Evolutionary conservation across 2,797 vertebrate species (phyloP).

Genomic region (Ptychobarbus kaznakovi): DNA sequence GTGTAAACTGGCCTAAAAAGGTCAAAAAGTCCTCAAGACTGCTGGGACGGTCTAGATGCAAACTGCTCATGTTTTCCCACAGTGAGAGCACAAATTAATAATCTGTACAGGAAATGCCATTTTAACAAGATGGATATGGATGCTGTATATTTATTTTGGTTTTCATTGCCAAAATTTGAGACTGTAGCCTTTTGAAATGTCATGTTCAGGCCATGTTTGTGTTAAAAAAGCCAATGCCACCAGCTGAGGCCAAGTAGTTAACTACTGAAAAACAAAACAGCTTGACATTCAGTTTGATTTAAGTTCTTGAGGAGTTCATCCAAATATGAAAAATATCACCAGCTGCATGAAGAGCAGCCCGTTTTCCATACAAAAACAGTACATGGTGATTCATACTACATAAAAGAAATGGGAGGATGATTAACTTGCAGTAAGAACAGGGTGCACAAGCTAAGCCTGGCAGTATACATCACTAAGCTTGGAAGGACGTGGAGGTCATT

Average conservation of each 20-base stretch:
- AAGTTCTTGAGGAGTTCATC: constrained; percentile 4
- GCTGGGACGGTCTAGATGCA: constrained; percentile 1
- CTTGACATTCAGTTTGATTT: background rate
- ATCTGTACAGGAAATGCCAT: background rate
- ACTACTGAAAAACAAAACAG: constrained; percentile 20
- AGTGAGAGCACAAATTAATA: background rate
- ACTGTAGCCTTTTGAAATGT: background rate
- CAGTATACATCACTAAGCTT: background rate
- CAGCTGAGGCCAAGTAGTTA: background rate
- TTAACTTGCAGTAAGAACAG: background rate
- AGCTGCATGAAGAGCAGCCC: background rate
- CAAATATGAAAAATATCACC: background rate
- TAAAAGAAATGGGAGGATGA: too few relatives aligned
- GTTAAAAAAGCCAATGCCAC: constrained; percentile 14
- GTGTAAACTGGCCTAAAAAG: constrained; percentile 80
- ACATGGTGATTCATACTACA: background rate
- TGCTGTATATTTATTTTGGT: constrained; percentile 11
- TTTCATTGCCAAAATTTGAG: background rate
- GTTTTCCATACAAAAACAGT: background rate
- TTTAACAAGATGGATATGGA: background rate
- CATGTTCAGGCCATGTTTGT: constrained; percentile 12
- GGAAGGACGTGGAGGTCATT: too few relatives aligned
- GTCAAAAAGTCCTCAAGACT: background rate
- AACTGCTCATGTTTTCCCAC: background rate
- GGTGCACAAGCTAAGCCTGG: background rate